Conservation (phyloP, 1,140 invertebrate genomes). For the Dolichoris vasculosae region DNA sequence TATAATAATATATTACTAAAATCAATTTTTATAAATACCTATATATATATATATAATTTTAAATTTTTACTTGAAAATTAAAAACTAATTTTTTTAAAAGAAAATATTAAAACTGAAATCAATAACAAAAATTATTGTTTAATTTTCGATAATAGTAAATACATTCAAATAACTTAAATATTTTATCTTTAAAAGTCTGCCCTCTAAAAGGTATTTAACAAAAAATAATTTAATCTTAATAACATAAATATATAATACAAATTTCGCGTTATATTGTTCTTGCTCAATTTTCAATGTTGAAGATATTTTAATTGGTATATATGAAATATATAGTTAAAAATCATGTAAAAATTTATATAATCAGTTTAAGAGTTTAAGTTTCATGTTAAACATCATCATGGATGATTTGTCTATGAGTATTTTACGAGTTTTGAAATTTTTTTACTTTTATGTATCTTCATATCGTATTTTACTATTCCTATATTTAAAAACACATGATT, state of each 20-base stretch:
- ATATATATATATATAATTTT: no score
- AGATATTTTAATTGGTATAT: slow-evolving; percentile 4
- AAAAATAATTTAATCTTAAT: neutral
- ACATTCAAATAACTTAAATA: no score
- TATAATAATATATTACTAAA: no score
- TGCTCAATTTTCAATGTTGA: neutral
- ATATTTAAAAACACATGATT: neutral
- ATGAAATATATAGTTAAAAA: slow-evolving; percentile 14
- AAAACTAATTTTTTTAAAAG: no score
- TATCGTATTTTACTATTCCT: neutral
- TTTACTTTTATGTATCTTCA: neutral
- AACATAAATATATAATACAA: no score
- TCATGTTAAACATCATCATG: neutral
- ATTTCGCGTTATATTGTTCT: neutral
- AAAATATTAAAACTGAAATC: no score
- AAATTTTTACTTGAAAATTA: no score
- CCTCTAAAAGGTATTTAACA: slow-evolving; percentile 10
- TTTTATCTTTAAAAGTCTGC: slow-evolving; percentile 9
- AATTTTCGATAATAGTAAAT: no score
- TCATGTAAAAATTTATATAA: slow-evolving; percentile 21
- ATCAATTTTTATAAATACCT: no score
- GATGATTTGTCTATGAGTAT: slow-evolving; percentile 7
- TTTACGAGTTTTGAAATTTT: slow-evolving; percentile 4
- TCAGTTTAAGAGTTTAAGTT: neutral
- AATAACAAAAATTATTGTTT: no score